A percentile compares a stretch with the other conserved stretches of the same genome.
Conservation (phyloP, 2,113 vertebrate genomes). For the Pelecanus crispus region DNA sequence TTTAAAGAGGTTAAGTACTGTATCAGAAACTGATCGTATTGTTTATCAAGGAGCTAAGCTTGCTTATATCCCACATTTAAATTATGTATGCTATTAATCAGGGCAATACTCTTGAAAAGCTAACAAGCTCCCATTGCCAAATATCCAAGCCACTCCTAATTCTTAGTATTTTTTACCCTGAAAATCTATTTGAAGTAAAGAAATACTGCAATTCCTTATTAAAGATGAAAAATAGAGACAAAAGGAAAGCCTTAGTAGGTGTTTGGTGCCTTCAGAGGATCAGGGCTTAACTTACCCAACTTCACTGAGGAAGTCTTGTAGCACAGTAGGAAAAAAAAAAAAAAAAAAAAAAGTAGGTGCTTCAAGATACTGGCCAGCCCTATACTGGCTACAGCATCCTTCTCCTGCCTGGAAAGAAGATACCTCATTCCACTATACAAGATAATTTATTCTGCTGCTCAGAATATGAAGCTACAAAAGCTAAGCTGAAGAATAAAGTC, state of each 20-base stretch:
- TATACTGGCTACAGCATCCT: background rate
- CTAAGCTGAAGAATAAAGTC: background rate
- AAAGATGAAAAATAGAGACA: background rate
- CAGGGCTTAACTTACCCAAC: background rate
- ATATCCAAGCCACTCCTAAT: background rate
- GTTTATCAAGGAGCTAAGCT: background rate
- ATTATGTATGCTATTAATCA: background rate
- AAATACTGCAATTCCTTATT: background rate
- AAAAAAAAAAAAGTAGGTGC: background rate
- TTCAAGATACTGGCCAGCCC: background rate
- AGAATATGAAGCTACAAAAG: background rate
- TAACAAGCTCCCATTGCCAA: background rate
- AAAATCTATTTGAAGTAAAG: background rate
- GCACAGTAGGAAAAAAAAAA: background rate
- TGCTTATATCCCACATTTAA: background rate
- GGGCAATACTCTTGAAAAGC: background rate
- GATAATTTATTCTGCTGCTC: background rate
- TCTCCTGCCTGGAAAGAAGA: background rate
- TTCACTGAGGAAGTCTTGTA: background rate
- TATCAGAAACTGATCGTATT: background rate
- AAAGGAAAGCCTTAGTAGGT: background rate
- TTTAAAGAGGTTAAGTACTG: background rate
- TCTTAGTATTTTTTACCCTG: background rate
- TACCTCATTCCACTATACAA: background rate
- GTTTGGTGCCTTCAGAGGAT: background rate